Percentiles rank a stretch among this genome's conserved stretches.
Evolutionary conservation across 2,797 vertebrate species (phyloP).

Genomic region (Trematomus bernacchii): DNA sequence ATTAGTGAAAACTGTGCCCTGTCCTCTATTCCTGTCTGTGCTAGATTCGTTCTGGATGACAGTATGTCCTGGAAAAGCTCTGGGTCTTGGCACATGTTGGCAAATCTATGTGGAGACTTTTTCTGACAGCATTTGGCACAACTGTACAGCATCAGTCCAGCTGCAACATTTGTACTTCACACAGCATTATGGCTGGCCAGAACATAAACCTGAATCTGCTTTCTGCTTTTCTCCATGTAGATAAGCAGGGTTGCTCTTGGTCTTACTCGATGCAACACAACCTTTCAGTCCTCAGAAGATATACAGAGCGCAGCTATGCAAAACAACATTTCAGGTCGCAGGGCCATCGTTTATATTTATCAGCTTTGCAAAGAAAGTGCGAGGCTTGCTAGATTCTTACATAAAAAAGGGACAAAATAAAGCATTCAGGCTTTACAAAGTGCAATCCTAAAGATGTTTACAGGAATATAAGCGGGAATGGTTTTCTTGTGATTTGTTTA

Average conservation of each 20-base stretch:
- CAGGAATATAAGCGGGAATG: slow-evolving; percentile 43
- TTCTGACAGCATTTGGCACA: slow-evolving; percentile 64
- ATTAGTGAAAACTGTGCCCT: slow-evolving; percentile 55
- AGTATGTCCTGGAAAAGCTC: slow-evolving; percentile 63
- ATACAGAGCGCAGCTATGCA: slow-evolving; percentile 81
- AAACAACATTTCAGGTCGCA: slow-evolving; percentile 68
- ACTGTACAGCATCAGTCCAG: slow-evolving; percentile 48
- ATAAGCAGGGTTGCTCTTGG: slow-evolving; percentile 73
- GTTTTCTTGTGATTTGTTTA: slow-evolving; percentile 39
- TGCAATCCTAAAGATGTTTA: slow-evolving; percentile 53
- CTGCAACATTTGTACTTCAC: slow-evolving; percentile 57
- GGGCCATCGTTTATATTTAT: slow-evolving; percentile 81
- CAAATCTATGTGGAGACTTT: slow-evolving; percentile 62
- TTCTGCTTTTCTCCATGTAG: slow-evolving; percentile 57
- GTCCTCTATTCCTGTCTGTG: slow-evolving; percentile 50
- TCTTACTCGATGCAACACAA: slow-evolving; percentile 66
- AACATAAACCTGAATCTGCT: slow-evolving; percentile 69
- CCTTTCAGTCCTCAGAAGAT: slow-evolving; percentile 75
- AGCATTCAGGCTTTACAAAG: slow-evolving; percentile 42
- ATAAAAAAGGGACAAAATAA: slow-evolving; percentile 59
- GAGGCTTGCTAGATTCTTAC: slow-evolving; percentile 72
- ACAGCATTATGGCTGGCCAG: slow-evolving; percentile 29
- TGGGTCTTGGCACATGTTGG: slow-evolving; percentile 60
- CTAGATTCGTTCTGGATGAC: slow-evolving; percentile 74
- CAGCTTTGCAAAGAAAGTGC: slow-evolving; percentile 77